Evolutionary conservation across 2,113 vertebrate genomes (phyloP).

Genomic region (Toxotes jaculatrix): DNA sequence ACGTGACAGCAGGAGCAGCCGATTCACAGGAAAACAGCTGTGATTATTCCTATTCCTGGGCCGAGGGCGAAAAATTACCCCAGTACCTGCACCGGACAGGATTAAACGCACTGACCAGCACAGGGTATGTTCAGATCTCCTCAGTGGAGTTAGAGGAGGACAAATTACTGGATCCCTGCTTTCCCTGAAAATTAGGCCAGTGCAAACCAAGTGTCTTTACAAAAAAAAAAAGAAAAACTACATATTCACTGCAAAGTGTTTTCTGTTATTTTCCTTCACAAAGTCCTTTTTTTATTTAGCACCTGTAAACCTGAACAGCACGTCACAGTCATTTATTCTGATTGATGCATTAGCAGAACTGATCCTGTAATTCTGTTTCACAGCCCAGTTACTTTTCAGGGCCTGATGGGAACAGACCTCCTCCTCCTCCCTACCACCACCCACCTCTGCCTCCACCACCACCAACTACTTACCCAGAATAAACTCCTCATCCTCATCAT

Average conservation of each 20-base stretch:
- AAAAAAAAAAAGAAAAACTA: no score
- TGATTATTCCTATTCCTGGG: background rate
- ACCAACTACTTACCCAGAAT: conserved; percentile 17
- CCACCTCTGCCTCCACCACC: background rate
- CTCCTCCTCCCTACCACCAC: background rate
- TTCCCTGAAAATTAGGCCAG: no score
- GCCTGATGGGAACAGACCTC: conserved; percentile 14
- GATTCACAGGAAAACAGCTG: background rate
- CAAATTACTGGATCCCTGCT: no score
- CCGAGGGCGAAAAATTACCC: background rate
- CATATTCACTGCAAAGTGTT: background rate
- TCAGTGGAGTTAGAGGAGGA: no score
- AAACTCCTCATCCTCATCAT: conserved; percentile 12
- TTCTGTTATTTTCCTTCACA: background rate
- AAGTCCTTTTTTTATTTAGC: background rate
- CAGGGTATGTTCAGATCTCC: no score
- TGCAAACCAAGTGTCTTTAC: no score
- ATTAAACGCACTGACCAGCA: background rate
- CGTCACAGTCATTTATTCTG: conserved; percentile 39
- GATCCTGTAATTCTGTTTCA: conserved; percentile 72
- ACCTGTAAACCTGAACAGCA: background rate
- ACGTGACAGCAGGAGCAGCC: background rate
- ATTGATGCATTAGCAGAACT: conserved; percentile 65
- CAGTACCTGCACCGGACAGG: no score
- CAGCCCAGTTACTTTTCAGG: conserved; percentile 58